phyloP scores from a whole-genome alignment of 1,140 invertebrate species.

The Elysia chlorotica region DNA sequence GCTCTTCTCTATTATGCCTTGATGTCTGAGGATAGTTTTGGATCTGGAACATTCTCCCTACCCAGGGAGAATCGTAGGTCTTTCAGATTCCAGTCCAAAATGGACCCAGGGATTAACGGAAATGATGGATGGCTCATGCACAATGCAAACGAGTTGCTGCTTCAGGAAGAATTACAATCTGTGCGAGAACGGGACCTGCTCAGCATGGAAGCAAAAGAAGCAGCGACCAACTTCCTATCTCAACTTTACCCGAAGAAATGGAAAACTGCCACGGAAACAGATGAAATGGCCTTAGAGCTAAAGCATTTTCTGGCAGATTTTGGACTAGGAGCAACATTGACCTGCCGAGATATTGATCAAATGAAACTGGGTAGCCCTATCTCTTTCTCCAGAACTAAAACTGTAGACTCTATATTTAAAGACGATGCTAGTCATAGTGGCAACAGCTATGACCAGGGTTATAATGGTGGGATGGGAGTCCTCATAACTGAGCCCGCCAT shows the following conservation, averaged over 20 bases:
- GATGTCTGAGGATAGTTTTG: not conserved
- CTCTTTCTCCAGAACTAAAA: constrained; percentile 24
- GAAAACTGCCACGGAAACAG: constrained; percentile 31
- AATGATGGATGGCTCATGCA: not conserved
- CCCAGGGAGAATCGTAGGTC: not conserved
- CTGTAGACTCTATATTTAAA: constrained; percentile 27
- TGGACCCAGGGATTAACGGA: not conserved
- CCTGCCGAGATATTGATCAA: constrained; percentile 40
- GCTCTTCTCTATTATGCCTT: constrained; percentile 3
- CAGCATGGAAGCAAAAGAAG: not conserved
- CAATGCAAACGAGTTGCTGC: not conserved
- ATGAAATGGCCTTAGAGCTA: constrained; percentile 37
- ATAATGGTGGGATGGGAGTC: not conserved
- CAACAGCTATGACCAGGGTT: not conserved
- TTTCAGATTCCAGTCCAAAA: not conserved
- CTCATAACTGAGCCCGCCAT: not conserved
- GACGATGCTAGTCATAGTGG: not conserved
- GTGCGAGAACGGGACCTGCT: not conserved
- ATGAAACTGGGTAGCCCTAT: constrained; percentile 25
- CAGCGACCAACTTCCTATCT: not conserved
- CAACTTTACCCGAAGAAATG: constrained; percentile 34
- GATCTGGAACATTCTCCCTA: not conserved
- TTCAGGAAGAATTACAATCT: not conserved
- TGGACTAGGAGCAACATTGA: constrained; percentile 30
- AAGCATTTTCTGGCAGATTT: constrained; percentile 29